Conservation (phyloP, 2,888 invertebrate genomes). For the Sipha maydis region DNA sequence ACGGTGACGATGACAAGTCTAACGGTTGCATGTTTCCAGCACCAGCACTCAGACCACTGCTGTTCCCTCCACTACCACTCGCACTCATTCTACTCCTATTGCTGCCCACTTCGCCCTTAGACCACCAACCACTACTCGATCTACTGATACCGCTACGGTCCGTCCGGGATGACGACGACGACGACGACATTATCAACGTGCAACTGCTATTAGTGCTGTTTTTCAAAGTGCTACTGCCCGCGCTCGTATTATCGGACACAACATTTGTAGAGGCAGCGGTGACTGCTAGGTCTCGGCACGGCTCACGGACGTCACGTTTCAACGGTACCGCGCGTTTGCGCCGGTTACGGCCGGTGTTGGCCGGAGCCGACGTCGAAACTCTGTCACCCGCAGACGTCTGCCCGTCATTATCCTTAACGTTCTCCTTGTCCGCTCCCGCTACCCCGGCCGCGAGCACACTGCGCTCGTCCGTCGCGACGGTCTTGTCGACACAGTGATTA, state of each 20-base stretch:
- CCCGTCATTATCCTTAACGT: background rate
- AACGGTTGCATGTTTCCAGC: conserved; percentile 13
- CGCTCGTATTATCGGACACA: background rate
- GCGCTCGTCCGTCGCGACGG: background rate
- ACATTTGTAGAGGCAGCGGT: background rate
- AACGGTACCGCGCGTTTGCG: conserved; percentile 47
- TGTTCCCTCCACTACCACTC: background rate
- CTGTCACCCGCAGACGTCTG: background rate
- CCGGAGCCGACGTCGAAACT: conserved; percentile 32
- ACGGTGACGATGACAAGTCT: conserved; percentile 45
- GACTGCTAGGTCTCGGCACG: background rate
- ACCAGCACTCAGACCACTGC: background rate
- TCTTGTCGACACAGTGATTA: background rate
- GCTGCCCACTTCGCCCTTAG: background rate
- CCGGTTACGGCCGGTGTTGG: conserved; percentile 63
- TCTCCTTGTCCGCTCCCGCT: conserved; percentile 39
- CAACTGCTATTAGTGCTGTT: conserved; percentile 27
- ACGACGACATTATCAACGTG: background rate
- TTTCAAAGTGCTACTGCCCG: conserved; percentile 18
- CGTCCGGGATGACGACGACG: conserved; percentile 30
- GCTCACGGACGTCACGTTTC: conserved; percentile 23
- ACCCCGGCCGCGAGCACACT: background rate
- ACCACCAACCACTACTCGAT: conserved; percentile 48
- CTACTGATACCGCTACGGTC: conserved; percentile 34
- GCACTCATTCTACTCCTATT: conserved; percentile 23